Evolutionary conservation across 2,888 invertebrate species (phyloP), one percentile per base, ranked within the genome.

Genomic region (Tineola bisselliella): DNA sequence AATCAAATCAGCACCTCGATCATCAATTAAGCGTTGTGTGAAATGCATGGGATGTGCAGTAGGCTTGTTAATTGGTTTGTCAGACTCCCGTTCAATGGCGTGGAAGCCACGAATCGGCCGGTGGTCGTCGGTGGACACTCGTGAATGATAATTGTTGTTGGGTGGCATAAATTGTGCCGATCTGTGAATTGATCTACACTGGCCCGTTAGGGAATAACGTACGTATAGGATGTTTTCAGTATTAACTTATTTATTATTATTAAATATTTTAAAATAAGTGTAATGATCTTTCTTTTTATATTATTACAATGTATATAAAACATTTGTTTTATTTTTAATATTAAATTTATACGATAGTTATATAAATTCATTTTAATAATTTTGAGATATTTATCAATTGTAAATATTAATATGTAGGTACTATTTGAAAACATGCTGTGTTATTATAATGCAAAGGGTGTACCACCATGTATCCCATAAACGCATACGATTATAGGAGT

Each of bases 71-170:
- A 84, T 84, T 82, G 84, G 60, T 64, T 59, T 64, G 66, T 25
- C 19, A 54, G 25, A 63, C 63, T 63, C 63, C 66, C 64, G 66
- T 64, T 44, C 61, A 59, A 56, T 54, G 54, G 54, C 13, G 12
- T 62, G 30, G 31, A 33, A 48, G 57, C 48, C 44, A 65, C 64
- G 65, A 67, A 64, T 66, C 66, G 54, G 54, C 19, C 66, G 65
- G 67, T 70, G 71, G 65, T 68, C 70, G 54, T 69, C 81, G 78
- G 70, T 66, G 76, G 71, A 68, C 73, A 74, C 75, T 77, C 81
- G 79, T 78, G 76, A 74, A 82, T 83, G 81, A 81, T 84, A 83
- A 84, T 83, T 83, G 81, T 73, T 71, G 63, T 72, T 70, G 66
- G 66, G 70, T 70, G 54, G 73, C 61, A 62, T 62, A 62, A 62